These are phyloP conservation scores for Drosophila chauvacae DNA, from an alignment of 1,140 invertebrate species.

Conservation along the genomic window DNA sequence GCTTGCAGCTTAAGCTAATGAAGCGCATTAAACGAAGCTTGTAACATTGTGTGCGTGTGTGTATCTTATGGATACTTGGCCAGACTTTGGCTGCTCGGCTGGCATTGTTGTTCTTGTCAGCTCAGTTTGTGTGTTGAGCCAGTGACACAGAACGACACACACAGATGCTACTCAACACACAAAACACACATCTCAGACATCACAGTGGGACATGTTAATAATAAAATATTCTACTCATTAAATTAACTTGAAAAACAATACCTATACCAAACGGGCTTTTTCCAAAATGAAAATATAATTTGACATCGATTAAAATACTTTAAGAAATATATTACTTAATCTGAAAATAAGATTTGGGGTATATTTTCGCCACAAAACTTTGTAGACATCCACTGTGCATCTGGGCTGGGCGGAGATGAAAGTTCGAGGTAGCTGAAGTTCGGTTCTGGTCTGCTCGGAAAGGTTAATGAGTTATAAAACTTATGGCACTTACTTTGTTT, in stretches of 20 bases:
- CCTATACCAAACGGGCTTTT: too few relatives aligned
- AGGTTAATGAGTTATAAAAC: slow-evolving; percentile 82
- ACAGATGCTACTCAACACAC: slow-evolving; percentile 20
- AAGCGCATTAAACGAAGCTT: slow-evolving; percentile 64
- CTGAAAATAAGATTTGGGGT: background rate
- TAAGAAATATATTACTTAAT: background rate
- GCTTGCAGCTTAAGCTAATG: slow-evolving; percentile 63
- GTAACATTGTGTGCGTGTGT: slow-evolving; percentile 21
- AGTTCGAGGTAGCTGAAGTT: slow-evolving; percentile 33
- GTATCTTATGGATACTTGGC: slow-evolving; percentile 58
- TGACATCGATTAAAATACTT: background rate
- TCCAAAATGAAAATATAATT: background rate
- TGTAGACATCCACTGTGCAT: background rate
- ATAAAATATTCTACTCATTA: background rate
- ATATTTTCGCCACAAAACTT: background rate
- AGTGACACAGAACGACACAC: slow-evolving; percentile 66
- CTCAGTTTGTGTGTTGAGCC: slow-evolving; percentile 41
- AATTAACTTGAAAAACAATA: background rate
- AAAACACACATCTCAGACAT: slow-evolving; percentile 36
- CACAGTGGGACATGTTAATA: slow-evolving; percentile 1
- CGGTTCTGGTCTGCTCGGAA: slow-evolving; percentile 50
- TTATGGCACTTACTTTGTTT: slow-evolving; percentile 67
- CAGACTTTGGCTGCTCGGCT: slow-evolving; percentile 28
- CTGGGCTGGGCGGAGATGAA: slow-evolving; percentile 16
- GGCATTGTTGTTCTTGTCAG: slow-evolving; percentile 41